Base-by-base conservation (phyloP, 2,888 invertebrate genomes). In the Molorchus minor region DNA sequence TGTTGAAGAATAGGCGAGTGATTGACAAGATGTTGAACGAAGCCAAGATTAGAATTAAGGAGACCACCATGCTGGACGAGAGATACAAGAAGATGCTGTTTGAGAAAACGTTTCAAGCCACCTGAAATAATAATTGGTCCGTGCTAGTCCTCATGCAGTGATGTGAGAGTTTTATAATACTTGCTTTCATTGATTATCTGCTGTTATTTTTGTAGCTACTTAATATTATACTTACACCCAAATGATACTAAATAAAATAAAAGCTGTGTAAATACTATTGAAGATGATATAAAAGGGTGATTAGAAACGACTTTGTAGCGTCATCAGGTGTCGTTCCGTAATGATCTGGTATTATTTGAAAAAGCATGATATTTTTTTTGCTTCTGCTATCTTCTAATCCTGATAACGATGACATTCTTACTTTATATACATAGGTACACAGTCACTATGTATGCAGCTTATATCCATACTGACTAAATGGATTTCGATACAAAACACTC, bases 91-190 rank as follows among this genome's bases (percentile, higher is more conserved):
- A 61, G 20, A 35, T 29, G 30, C 58, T 68, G 35, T 65, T 67
- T 25, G 61, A 65, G 35, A 46, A 62, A 19, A 43, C 61, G 1
- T 67, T 57, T 43, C 13, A n/a, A n/a, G n/a, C n/a, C n/a, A n/a
- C n/a, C n/a, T n/a, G n/a, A n/a, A n/a, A n/a, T n/a, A n/a, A n/a
- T n/a, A n/a, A n/a, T 10, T 7, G 5, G 16, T 35, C 21, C 87
- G 87, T 4, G 5, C 21, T 21, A 0, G 38, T 51, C 12, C 38
- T 38, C 12, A 51, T 38, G 1, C 38, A 20, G 1, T 51, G 25
- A 3, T 21, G 51, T 1, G 15, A 38, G 51, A 51, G 13, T 29
- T 51, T n/a, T 36, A 25, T 15, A 43, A 2, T 67, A 67, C 16
- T 15, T 25, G 33, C 17, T 16, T 15, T n/a, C 13, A 16, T 15